Base-by-base conservation (phyloP, 2,888 invertebrate species). In the Stenotaenia linearis region DNA sequence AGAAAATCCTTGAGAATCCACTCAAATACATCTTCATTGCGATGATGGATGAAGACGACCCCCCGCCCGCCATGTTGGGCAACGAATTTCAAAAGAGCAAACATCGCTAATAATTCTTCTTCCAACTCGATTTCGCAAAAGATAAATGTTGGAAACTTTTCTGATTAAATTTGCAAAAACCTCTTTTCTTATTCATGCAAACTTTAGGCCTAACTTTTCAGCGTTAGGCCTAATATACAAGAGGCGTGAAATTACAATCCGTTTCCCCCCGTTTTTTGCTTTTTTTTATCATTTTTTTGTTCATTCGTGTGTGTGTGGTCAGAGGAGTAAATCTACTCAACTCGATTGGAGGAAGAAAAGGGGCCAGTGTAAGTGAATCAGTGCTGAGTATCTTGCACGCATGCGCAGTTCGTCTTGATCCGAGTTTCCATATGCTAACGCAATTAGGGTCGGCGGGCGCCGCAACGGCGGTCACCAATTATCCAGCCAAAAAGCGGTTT, bases 31-130 rank as follows among this genome's bases (percentile, higher is more conserved):
- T 69, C 69, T 69, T 69, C 69, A 69, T 69, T 69, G 69, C 69
- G 69, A 69, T 69, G 69, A 69, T 69, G 69, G 69, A 69, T 69
- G 69, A 69, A 69, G 69, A 69, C 69, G 69, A 69, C 69, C 69
- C 69, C 69, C 69, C 15, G 28, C 69, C 25, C 28, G 69, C 69
- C 69, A 69, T 69, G 69, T 69, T 69, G 69, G 69, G 69, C 69
- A 69, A 69, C 25, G 69, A 69, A 69, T 69, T 69, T 69, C 69
- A 69, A 69, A 69, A 69, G 69, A 69, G 69, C 69, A 69, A 69
- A 28, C 25, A 69, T 69, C 69, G 10, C 25, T 28, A 69, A 69
- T 69, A 69, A 28, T 69, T 69, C 69, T 69, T 69, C 28, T 69
- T 25, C 56, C 56, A 69, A 69, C 25, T 69, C 25, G 69, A 69